Evolutionary conservation across 1,140 invertebrate genomes (phyloP).

Genomic region (Polypedilum vanderplanki): DNA sequence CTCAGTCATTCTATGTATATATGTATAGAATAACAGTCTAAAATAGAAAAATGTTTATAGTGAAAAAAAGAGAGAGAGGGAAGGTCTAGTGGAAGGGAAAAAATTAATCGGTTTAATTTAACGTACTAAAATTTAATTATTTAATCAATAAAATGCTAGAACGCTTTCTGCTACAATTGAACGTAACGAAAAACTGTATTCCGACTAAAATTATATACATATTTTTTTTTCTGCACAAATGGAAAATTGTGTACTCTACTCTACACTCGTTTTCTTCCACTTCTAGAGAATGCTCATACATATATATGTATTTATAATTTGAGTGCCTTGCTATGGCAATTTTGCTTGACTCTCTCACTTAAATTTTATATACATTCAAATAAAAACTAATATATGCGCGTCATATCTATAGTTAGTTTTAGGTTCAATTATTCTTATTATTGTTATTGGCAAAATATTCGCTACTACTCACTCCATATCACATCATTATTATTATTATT

Average conservation of each 20-base stretch:
- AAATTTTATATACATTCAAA: background rate
- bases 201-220: conserved; percentile 2
- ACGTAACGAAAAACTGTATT: conserved; percentile 1
- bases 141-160: conserved; percentile 28
- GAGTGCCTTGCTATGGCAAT: no score
- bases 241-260: background rate
- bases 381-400: background rate
- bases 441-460: background rate
- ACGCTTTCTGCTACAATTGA: conserved; percentile 23
- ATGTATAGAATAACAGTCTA: background rate
- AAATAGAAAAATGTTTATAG: background rate
- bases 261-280: background rate
- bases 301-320: no score
- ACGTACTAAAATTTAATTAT: conserved; percentile 28
- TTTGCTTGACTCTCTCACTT: background rate
- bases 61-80: background rate
- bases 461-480: background rate
- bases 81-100: conserved; percentile 10
- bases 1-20: background rate
- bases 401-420: background rate
- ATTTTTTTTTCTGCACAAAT: conserved; percentile 3
- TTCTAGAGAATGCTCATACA: no score
- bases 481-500: background rate
- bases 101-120: conserved; percentile 28
- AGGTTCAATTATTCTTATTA: conserved; percentile 13